A percentile compares a stretch with the other conserved stretches of the same genome.
phyloP scores from a whole-genome alignment of 2,797 vertebrate genomes.

The Melanotaenia parkinsoni region DNA sequence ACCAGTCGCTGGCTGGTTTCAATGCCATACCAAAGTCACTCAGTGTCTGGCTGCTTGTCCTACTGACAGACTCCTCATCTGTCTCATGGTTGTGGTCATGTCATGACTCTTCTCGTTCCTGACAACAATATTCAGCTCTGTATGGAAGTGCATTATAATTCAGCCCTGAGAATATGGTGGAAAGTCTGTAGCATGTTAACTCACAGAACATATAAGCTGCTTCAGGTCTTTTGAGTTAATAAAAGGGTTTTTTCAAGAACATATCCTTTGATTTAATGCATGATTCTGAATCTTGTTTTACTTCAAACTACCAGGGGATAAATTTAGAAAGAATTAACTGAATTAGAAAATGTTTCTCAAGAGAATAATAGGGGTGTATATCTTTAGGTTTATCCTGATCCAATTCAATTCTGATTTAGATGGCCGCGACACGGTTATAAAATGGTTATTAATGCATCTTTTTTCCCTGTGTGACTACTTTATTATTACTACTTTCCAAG shows the following conservation, averaged over 20 bases:
- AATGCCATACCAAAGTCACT: constrained; percentile 65
- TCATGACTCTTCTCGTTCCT: neutral
- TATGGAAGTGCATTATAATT: neutral
- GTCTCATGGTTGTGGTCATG: neutral
- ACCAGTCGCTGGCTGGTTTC: constrained; percentile 40
- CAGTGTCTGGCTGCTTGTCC: constrained; percentile 20
- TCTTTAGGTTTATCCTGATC: no score
- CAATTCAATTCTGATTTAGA: no score
- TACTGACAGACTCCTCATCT: constrained; percentile 13
- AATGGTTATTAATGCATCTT: no score
- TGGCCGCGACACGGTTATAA: no score
- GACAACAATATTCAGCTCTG: neutral
- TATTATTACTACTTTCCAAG: no score
- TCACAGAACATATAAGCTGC: neutral
- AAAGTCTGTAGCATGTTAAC: neutral
- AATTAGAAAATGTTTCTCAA: neutral
- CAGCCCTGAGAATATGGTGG: neutral
- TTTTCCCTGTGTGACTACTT: neutral
- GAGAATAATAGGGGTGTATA: neutral
- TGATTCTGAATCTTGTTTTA: neutral
- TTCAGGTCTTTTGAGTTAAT: neutral
- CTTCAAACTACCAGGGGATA: neutral
- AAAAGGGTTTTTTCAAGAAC: neutral
- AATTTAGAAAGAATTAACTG: neutral
- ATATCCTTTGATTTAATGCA: neutral